These are phyloP conservation scores for Brienomyrus brachyistius DNA, from an alignment of 2,113 vertebrate genomes.

Conservation along the genomic window DNA sequence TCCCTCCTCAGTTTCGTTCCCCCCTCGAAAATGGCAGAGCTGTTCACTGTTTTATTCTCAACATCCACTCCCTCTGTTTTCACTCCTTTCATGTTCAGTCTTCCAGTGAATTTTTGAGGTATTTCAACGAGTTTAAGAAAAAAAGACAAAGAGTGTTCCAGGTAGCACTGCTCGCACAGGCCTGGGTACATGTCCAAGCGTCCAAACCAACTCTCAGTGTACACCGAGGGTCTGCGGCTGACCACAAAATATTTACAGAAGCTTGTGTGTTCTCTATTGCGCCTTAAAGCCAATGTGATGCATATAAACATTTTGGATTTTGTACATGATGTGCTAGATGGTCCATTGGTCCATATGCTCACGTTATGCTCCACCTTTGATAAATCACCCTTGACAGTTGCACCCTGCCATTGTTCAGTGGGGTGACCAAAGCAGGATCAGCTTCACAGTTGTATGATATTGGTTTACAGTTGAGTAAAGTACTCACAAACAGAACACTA, in stretches of 20 bases:
- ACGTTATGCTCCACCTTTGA: slow-evolving; percentile 18
- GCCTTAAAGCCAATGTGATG: slow-evolving; percentile 38
- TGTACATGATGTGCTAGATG: slow-evolving; percentile 29
- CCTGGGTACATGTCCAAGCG: neutral
- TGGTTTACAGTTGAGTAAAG: neutral
- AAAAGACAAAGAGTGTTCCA: neutral
- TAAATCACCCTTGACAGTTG: slow-evolving; percentile 10
- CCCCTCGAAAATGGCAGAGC: neutral
- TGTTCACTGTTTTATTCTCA: neutral
- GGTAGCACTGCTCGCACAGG: neutral
- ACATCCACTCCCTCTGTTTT: neutral
- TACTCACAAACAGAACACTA: neutral
- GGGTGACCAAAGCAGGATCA: neutral
- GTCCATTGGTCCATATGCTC: slow-evolving; percentile 28
- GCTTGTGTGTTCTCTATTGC: slow-evolving; percentile 35
- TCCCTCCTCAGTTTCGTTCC: neutral
- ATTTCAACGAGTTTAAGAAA: slow-evolving; percentile 6
- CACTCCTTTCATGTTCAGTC: neutral
- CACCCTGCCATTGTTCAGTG: neutral
- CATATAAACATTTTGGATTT: slow-evolving; percentile 34
- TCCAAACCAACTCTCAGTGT: slow-evolving; percentile 32
- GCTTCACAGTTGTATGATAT: neutral
- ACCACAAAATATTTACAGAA: slow-evolving; percentile 50
- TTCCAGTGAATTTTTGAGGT: neutral
- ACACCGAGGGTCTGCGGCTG: slow-evolving; percentile 37